These are phyloP conservation scores for Drosophila watanabei DNA, from an alignment of 1,140 invertebrate genomes.

Conservation along the genomic window DNA sequence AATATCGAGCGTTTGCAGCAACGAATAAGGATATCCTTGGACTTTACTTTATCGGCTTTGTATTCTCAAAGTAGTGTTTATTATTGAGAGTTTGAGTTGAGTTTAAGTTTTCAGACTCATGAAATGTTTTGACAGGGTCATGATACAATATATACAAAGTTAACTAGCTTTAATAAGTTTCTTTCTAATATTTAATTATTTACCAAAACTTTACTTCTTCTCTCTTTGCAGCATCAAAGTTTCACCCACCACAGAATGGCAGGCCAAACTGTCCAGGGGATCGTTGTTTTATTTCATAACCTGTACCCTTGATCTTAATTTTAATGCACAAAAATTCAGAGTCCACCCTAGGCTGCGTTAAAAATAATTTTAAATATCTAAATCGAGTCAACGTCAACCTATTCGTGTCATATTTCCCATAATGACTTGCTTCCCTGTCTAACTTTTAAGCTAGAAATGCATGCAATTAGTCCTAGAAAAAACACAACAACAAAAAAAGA, in stretches of 20 bases:
- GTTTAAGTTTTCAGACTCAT: not conserved
- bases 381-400: conserved; percentile 36
- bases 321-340: conserved; percentile 6
- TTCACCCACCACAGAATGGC: conserved; percentile 79
- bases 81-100: not conserved
- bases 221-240: conserved; percentile 60
- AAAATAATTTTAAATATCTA: conserved; percentile 15
- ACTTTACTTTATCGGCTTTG: not conserved
- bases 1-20: not conserved
- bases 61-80: not conserved
- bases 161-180: not conserved
- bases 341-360: conserved; percentile 11
- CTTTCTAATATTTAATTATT: not conserved
- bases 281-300: conserved; percentile 59
- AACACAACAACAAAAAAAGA: conserved; percentile 20
- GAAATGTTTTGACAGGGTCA: not conserved
- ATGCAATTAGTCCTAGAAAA: conserved; percentile 63
- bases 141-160: not conserved
- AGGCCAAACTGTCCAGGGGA: conserved; percentile 78
- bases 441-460: conserved; percentile 55
- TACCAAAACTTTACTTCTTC: not conserved
- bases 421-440: conserved; percentile 37
- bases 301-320: conserved; percentile 45
- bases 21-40: not conserved
- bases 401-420: conserved; percentile 58